phyloP scores from a whole-genome alignment of 2,797 vertebrate genomes.

The Syngnathus acus region DNA sequence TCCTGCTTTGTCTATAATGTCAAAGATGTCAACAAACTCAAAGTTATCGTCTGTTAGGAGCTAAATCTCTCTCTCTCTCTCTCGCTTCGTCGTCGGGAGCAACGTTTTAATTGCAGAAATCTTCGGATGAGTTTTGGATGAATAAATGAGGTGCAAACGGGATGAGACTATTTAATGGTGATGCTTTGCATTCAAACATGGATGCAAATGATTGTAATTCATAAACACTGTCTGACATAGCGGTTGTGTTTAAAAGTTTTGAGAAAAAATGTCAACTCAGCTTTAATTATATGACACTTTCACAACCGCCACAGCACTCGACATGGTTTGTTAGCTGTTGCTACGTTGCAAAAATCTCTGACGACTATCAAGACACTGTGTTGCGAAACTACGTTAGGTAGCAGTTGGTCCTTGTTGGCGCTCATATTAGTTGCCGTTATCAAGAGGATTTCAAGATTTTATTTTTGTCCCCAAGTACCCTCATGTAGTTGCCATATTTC shows the following conservation, averaged over 20 bases:
- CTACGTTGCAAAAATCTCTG: not conserved
- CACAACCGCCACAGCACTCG: not conserved
- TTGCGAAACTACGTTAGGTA: not conserved
- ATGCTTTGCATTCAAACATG: not conserved
- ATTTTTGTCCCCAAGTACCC: not conserved
- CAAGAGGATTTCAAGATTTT: not conserved
- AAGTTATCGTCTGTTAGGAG: not conserved
- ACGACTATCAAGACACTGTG: not conserved
- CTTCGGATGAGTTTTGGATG: not conserved
- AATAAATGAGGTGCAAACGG: not conserved
- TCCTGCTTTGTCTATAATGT: conserved; percentile 4
- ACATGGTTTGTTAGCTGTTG: not conserved
- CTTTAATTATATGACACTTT: too few relatives aligned
- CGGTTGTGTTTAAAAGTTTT: not conserved
- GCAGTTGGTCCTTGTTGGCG: not conserved
- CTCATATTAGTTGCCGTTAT: not conserved
- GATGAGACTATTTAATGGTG: not conserved
- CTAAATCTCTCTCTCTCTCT: too few relatives aligned
- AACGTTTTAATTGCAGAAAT: not conserved
- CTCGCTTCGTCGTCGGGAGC: not conserved
- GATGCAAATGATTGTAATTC: not conserved
- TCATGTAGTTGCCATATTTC: conserved; percentile 1
- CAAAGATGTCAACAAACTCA: conserved; percentile 4
- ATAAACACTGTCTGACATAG: not conserved
- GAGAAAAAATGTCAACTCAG: too few relatives aligned